Evolutionary conservation across 2,888 invertebrate species (phyloP), one percentile per base, ranked within the genome.

Genomic region (Chrysolina haemoptera): DNA sequence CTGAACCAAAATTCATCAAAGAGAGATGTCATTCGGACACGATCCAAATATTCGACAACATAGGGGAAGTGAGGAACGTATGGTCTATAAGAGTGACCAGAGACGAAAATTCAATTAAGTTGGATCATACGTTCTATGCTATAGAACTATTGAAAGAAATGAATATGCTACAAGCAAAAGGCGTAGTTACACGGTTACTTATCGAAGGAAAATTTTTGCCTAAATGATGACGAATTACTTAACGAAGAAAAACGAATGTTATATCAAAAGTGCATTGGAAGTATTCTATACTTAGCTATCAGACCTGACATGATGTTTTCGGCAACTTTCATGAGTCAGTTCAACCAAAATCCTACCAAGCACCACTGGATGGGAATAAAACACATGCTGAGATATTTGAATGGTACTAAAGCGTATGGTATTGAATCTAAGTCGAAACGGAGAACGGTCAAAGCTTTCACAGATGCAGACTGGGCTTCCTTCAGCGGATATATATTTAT

Each of bases 61-160:
- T 50, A 35, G 67, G 35, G 12, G 66, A 46, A 66, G 48, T 10
- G 18, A 66, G 16, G 66, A 67, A 70, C 14, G 43, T 70, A 12
- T 46, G 46, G 14, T 66, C n/a, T 1, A 66, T 66, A 46, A 43
- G 10, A 66, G 48, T 46, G 8, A 46, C 27, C 40, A n/a, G 35
- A 41, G 43, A 64, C 14, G 41, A 64, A 18, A 40, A 46, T 14
- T 16, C 16, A 4, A 46, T 66, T 14, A 43, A 20, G 48, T 55
- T 68, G 18, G 68, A 68, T 16, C 55, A 68, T 12, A 41, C 20
- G 9, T 12, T 48, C 0, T 68, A 68, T 55, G 55, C 55, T n/a
- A n/a, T 16, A 20, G 55, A 68, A 55, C 18, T 41, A 11, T 43
- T 41, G 8, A 63, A 18, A 16, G 41, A 63, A 63, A 41, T 41